Base-by-base conservation (phyloP, 2,113 vertebrate species). In the Hipposideros armiger region DNA sequence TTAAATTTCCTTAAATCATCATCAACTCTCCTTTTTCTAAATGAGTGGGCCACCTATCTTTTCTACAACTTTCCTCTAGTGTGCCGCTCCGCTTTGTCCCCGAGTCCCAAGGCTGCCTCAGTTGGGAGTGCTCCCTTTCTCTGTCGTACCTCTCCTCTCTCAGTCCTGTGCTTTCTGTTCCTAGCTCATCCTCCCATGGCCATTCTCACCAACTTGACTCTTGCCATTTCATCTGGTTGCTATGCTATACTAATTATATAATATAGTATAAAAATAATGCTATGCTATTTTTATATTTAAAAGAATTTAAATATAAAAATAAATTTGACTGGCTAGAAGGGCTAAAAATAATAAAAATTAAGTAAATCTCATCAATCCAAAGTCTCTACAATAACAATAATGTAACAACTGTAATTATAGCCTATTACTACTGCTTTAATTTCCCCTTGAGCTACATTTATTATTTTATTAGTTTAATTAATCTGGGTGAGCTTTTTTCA, bases 241-340 rank as follows among this genome's bases (percentile, higher is more conserved):
- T 66, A 3, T 40, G 11, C 45, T 60, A 22, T n/a, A 24, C 58
- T 32, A 4, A 47, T 30, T 70, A 7, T 56, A 70, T 56, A 56
- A 10, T 22, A 70, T 42, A 42, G 22, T 42, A 86, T 81, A 90
- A 58, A 56, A 30, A n/a, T 67, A 67, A 45, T 56, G 16, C 19
- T 54, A 32, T 56, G 15, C 13, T 66, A 64, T 14, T 88, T 86
- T 90, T 62, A 66, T 40, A 14, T 77, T 76, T 92, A n/a, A 76
- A 76, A 54, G 9, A 56, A 56, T 11, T 64, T 66, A 42, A 58
- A 62, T 20, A 85, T 73, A 64, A 11, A 50, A 50, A 50, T 50
- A 50, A 50, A 50, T 13, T 50, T 24, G 19, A n/a, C 36, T 17
- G 22, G 32, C 40, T 58, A 58, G 17, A 58, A 87, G n/a, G 17